Evolutionary conservation across 2,113 vertebrate species (phyloP).

Genomic region (Buteo buteo): DNA sequence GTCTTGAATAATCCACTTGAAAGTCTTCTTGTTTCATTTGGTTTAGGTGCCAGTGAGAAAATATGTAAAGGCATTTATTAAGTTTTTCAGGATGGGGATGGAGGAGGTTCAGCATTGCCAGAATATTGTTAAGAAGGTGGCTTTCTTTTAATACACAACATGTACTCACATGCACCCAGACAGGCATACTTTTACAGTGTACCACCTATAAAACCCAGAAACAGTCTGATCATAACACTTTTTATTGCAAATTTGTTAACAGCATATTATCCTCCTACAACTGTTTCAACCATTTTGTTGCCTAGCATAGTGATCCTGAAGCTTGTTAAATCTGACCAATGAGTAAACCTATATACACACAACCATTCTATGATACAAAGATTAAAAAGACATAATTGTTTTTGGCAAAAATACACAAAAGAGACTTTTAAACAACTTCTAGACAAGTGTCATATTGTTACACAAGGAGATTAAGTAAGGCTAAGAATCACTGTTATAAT

Average conservation of each 20-base stretch:
- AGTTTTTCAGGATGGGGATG: background rate
- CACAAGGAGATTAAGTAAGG: background rate
- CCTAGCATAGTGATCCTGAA: background rate
- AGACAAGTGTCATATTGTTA: background rate
- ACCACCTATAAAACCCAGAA: background rate
- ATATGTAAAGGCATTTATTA: background rate
- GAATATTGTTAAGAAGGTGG: background rate
- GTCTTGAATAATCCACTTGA: background rate
- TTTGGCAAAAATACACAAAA: background rate
- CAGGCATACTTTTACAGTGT: accelerated
- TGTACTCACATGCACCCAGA: accelerated
- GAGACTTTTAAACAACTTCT: background rate
- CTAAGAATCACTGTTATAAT: background rate
- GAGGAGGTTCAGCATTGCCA: background rate
- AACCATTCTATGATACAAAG: background rate
- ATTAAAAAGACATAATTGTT: background rate
- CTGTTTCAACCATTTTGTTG: background rate
- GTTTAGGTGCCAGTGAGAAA: background rate
- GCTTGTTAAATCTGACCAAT: background rate
- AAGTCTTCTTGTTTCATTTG: background rate
- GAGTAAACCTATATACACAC: background rate
- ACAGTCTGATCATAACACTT: background rate
- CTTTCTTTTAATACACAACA: background rate
- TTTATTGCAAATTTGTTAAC: background rate
- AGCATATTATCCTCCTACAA: background rate